Evolutionary conservation across 2,113 vertebrate species (phyloP).

Genomic region (Delphinus delphis): DNA sequence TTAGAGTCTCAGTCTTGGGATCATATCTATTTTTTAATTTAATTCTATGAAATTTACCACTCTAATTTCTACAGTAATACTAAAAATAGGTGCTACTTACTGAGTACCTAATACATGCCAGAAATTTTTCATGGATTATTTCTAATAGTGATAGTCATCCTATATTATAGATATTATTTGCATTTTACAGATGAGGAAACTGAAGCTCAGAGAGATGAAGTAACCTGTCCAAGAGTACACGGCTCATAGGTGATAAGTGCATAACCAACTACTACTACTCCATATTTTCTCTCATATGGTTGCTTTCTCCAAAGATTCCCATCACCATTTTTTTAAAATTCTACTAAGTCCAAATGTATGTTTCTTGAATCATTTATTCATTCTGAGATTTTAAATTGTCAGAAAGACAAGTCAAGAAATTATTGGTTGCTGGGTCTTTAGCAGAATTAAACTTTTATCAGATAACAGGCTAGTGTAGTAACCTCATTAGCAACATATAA

Average conservation of each 20-base stretch:
- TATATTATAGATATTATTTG: not conserved
- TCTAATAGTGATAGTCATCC: not conserved
- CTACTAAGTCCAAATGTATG: not conserved
- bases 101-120: not conserved
- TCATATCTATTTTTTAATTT: not conserved
- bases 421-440: not conserved
- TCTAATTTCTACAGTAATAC: not conserved
- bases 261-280: not conserved
- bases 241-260: not conserved
- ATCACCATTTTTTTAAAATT: not conserved
- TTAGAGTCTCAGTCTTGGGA: not conserved
- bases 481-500: not conserved
- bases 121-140: not conserved
- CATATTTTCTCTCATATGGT: not conserved
- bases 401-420: not conserved
- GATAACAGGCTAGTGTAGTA: not conserved
- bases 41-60: not conserved
- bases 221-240: not conserved
- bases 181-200: not conserved
- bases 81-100: constrained; percentile 9
- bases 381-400: not conserved
- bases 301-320: not conserved
- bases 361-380: not conserved
- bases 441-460: not conserved
- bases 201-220: not conserved